Conservation (phyloP, 1,140 invertebrate genomes). For the Procambarus clarkii region DNA sequence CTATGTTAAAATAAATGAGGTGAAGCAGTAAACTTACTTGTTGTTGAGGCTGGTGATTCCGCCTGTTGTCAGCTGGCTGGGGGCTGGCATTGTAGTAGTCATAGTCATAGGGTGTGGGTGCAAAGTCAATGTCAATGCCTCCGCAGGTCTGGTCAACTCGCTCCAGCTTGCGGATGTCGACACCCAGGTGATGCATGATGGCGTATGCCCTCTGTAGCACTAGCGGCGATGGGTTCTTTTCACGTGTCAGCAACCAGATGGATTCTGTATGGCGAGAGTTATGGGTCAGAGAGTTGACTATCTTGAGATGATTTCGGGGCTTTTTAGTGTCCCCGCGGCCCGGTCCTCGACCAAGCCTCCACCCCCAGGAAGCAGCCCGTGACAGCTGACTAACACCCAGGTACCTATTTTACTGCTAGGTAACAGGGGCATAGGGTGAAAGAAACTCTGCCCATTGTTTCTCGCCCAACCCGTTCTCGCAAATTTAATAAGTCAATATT, state of each 20-base stretch:
- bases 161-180: conserved; percentile 71
- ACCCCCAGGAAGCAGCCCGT: too few relatives aligned
- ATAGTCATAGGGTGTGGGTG: neutral
- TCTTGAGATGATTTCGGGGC: too few relatives aligned
- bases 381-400: too few relatives aligned
- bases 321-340: too few relatives aligned
- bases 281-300: too few relatives aligned
- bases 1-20: too few relatives aligned
- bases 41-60: neutral
- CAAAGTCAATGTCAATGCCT: conserved; percentile 44
- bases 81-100: conserved; percentile 50
- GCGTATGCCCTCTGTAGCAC: conserved; percentile 70
- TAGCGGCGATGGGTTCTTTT: conserved; percentile 65
- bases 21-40: neutral
- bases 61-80: neutral
- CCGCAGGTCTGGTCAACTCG: conserved; percentile 72
- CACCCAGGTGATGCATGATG: conserved; percentile 70
- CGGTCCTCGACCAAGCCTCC: too few relatives aligned
- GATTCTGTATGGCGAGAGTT: conserved; percentile 37
- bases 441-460: too few relatives aligned
- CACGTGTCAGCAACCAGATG: conserved; percentile 68
- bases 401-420: too few relatives aligned
- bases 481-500: too few relatives aligned
- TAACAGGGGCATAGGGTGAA: too few relatives aligned
- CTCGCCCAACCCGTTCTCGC: too few relatives aligned